phyloP scores from a whole-genome alignment of 64 coral and sea anemone species.

The Hydrozoanthus tunicans region DNA sequence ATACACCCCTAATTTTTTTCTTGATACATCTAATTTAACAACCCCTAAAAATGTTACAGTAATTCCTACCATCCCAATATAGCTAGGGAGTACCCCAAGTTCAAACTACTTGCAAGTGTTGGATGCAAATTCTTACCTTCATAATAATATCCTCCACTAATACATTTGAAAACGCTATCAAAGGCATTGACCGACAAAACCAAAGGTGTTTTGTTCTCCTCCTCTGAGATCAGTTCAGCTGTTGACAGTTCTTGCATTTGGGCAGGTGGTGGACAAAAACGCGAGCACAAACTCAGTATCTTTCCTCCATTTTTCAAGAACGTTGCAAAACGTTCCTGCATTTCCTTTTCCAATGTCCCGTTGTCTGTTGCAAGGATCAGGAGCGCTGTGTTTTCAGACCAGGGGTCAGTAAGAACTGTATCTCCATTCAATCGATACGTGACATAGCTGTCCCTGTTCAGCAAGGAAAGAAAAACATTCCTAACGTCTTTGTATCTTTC shows the following conservation, averaged over 20 bases:
- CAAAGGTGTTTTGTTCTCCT: neutral
- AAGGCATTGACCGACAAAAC: neutral
- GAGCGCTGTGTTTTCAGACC: slow-evolving; percentile 32
- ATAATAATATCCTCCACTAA: slow-evolving; percentile 25
- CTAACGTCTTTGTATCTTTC: slow-evolving; percentile 15
- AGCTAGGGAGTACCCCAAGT: too few species aligned
- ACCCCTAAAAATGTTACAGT: too few species aligned
- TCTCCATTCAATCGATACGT: slow-evolving; percentile 19
- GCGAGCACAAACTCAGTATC: slow-evolving; percentile 35
- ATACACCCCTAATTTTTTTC: too few species aligned
- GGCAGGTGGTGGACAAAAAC: neutral
- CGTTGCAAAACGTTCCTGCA: slow-evolving; percentile 2
- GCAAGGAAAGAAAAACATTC: neutral
- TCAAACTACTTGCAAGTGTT: too few species aligned
- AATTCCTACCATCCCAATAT: too few species aligned
- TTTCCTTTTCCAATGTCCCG: neutral
- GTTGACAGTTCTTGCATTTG: neutral
- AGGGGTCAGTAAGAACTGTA: slow-evolving; percentile 6
- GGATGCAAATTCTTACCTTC: neutral
- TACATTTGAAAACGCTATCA: neutral
- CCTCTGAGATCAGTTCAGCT: neutral
- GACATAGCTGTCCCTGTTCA: slow-evolving; percentile 52
- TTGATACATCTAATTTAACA: too few species aligned
- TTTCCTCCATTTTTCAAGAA: slow-evolving; percentile 48
- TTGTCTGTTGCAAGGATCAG: slow-evolving; percentile 16